These are phyloP conservation scores for Heteromyza rotundicornis DNA, from an alignment of 2,888 invertebrate species.

Conservation along the genomic window DNA sequence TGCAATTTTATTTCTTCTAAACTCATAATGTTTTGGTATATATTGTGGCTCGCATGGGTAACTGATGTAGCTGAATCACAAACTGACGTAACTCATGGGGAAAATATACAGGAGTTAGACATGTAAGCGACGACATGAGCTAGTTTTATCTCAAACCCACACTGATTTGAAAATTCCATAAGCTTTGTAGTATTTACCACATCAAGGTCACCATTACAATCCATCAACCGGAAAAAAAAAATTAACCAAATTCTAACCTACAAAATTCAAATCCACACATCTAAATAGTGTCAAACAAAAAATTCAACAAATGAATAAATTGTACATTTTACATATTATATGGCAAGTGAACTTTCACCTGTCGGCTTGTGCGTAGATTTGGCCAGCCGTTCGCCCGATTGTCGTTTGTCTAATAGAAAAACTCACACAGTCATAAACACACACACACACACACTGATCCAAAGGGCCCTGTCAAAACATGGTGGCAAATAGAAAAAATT, in stretches of 20 bases:
- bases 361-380: background rate
- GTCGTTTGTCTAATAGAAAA: background rate
- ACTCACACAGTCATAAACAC: slow-evolving; percentile 6
- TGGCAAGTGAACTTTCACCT: slow-evolving; percentile 20
- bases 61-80: too few relatives aligned
- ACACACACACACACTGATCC: slow-evolving; percentile 12
- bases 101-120: too few relatives aligned
- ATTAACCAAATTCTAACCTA: background rate
- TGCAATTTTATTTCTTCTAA: too few relatives aligned
- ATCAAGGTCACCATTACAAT: too few relatives aligned
- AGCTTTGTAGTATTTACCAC: too few relatives aligned
- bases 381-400: background rate
- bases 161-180: too few relatives aligned
- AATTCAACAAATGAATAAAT: slow-evolving; percentile 7
- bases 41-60: too few relatives aligned
- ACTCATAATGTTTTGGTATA: too few relatives aligned
- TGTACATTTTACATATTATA: slow-evolving; percentile 20
- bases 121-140: too few relatives aligned
- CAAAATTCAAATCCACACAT: slow-evolving; percentile 11
- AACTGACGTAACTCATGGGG: too few relatives aligned
- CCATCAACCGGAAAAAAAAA: too few relatives aligned
- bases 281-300: slow-evolving; percentile 10
- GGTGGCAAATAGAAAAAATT: slow-evolving; percentile 12
- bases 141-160: too few relatives aligned
- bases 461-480: background rate